These are phyloP conservation scores for Phylloscopus collybita DNA, from an alignment of 2,797 vertebrate species.

Conservation along the genomic window DNA sequence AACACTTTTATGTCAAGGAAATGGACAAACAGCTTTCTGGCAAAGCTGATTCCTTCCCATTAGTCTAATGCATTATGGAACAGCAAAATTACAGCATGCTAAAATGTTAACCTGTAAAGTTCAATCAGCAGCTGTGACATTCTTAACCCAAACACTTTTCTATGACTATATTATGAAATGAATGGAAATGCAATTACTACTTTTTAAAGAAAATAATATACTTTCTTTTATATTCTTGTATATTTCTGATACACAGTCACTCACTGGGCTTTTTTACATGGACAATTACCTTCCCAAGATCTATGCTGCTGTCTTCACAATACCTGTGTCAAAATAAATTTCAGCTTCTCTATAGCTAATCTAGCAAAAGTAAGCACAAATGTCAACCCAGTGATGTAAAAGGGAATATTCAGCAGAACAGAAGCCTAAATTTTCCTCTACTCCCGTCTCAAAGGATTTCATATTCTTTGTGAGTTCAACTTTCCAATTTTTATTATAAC, in stretches of 20 bases:
- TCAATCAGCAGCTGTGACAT: background rate
- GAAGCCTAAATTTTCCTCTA: background rate
- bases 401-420: background rate
- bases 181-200: slow-evolving; percentile 18
- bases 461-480: background rate
- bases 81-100: background rate
- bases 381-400: background rate
- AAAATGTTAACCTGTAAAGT: background rate
- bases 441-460: background rate
- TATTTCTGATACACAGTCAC: background rate
- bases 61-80: background rate
- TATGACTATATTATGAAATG: background rate
- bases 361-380: background rate
- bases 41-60: background rate
- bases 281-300: background rate
- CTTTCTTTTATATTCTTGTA: background rate
- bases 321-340: background rate
- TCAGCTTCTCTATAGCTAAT: background rate
- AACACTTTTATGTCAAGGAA: background rate
- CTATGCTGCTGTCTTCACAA: background rate
- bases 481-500: background rate
- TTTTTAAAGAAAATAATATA: slow-evolving; percentile 11
- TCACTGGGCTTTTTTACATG: background rate
- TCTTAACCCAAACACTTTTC: background rate
- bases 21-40: background rate